Base-by-base conservation (phyloP, 2,797 vertebrate genomes). In the Poecilia picta region DNA sequence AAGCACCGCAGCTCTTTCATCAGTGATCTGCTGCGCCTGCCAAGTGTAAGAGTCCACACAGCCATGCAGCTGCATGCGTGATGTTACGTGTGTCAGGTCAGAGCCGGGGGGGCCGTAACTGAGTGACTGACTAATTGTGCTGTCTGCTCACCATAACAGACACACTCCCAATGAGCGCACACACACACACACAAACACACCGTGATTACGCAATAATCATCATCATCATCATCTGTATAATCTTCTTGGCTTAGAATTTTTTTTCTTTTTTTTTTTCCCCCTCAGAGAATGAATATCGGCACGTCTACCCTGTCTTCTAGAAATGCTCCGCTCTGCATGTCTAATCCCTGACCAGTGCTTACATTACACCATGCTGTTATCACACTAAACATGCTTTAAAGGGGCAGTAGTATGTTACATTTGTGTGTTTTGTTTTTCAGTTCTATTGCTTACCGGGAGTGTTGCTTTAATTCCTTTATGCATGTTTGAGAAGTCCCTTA, bases 71-170 rank as follows among this genome's bases (percentile, higher is more conserved):
- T 89, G 87, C 85, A 85, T 82, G 85, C 85, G 79, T 87, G 84
- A 73, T 46, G 72, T 83, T 83, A 86, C 78, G 80, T 80, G 75
- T 75, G 80, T 89, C 71, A 83, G 83, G 57, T 82, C 72, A 64
- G 51, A 78, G 88, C 88, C 85, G 0, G 51, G 78, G 41, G 20
- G 80, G 88, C 16, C 59, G 81, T 73, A 85, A 87, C 83, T 85
- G 88, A 85, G 64, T 84, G 79, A 90, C 77, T 91, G 89, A 89
- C 91, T 93, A 92, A 93, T 90, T 91, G 84, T 76, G 87, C 87
- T 53, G 82, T 91, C 91, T 91, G 87, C 82, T 89, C 77, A 7
- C 74, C 81, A 84, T 75, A 71, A 88, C 59, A 84, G 77, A 71
- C 81, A 68, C 76, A 76, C 84, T 81, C 74, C 41, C 78, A 28